Conservation (phyloP, 1,140 invertebrate species). For the Drosophila littoralis region DNA sequence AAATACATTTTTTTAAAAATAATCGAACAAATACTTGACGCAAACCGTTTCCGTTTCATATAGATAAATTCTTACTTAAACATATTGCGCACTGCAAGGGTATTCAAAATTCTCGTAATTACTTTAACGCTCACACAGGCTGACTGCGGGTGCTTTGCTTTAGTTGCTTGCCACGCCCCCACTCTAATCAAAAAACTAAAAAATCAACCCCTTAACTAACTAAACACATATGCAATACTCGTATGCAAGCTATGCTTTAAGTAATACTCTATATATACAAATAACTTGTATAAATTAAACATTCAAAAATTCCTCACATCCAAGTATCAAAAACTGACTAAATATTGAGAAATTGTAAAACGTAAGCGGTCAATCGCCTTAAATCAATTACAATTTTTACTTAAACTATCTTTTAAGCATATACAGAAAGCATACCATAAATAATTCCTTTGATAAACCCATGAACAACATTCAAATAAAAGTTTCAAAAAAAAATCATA, state of each 20-base stretch:
- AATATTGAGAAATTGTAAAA: slow-evolving; percentile 48
- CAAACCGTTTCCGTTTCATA: too few species aligned
- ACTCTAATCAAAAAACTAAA: not conserved
- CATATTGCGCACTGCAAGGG: slow-evolving; percentile 17
- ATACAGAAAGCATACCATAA: slow-evolving; percentile 62
- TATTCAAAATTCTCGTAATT: not conserved
- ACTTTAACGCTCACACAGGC: slow-evolving; percentile 5
- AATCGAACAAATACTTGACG: too few species aligned
- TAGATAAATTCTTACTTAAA: too few species aligned
- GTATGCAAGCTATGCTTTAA: slow-evolving; percentile 39
- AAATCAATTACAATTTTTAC: slow-evolving; percentile 21
- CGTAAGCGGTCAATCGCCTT: slow-evolving; percentile 25
- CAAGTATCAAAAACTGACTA: slow-evolving; percentile 79
- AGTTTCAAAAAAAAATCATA: not conserved
- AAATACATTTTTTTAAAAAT: too few species aligned
- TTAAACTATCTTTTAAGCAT: slow-evolving; percentile 43
- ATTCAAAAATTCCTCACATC: slow-evolving; percentile 55
- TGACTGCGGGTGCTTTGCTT: slow-evolving; percentile 41
- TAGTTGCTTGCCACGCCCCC: slow-evolving; percentile 20
- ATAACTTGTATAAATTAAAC: slow-evolving; percentile 44
- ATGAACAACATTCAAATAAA: slow-evolving; percentile 33
- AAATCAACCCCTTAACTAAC: not conserved
- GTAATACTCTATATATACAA: slow-evolving; percentile 26
- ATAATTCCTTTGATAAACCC: slow-evolving; percentile 32
- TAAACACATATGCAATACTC: slow-evolving; percentile 7